These are phyloP conservation scores for Amphibalanus amphitrite DNA, from an alignment of 1,140 invertebrate species.

Conservation along the genomic window DNA sequence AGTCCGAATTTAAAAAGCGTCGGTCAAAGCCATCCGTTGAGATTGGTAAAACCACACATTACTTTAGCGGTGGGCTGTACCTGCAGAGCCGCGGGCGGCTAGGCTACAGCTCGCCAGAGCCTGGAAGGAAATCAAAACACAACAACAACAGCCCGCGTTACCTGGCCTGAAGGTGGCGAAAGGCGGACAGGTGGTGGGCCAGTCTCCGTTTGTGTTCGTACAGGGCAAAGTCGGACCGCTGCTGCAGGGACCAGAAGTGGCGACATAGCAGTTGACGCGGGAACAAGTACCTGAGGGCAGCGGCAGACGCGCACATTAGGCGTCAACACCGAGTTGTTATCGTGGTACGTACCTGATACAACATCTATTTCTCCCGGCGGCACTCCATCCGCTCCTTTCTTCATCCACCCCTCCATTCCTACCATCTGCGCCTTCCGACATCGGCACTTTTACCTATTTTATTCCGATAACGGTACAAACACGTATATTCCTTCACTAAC, in stretches of 20 bases:
- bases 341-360: slow-evolving; percentile 57
- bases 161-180: slow-evolving; percentile 37
- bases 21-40: too few species aligned
- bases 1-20: too few species aligned
- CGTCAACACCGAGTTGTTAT: slow-evolving; percentile 57
- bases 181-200: slow-evolving; percentile 43
- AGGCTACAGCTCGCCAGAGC: too few species aligned
- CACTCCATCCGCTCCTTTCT: slow-evolving; percentile 24
- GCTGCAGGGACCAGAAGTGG: slow-evolving; percentile 72
- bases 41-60: too few species aligned
- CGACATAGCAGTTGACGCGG: slow-evolving; percentile 49
- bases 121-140: too few species aligned
- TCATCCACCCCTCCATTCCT: neutral
- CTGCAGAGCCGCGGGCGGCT: too few species aligned
- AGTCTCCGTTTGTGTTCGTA: slow-evolving; percentile 40
- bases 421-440: neutral
- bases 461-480: neutral
- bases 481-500: neutral
- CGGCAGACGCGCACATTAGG: slow-evolving; percentile 30
- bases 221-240: slow-evolving; percentile 49
- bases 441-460: neutral
- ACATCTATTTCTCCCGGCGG: slow-evolving; percentile 44
- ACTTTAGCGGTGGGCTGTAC: too few species aligned
- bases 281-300: slow-evolving; percentile 42
- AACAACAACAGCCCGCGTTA: too few species aligned